Evolutionary conservation across 2,888 invertebrate species (phyloP).

Genomic region (Hydrotaea cyrtoneurina): DNA sequence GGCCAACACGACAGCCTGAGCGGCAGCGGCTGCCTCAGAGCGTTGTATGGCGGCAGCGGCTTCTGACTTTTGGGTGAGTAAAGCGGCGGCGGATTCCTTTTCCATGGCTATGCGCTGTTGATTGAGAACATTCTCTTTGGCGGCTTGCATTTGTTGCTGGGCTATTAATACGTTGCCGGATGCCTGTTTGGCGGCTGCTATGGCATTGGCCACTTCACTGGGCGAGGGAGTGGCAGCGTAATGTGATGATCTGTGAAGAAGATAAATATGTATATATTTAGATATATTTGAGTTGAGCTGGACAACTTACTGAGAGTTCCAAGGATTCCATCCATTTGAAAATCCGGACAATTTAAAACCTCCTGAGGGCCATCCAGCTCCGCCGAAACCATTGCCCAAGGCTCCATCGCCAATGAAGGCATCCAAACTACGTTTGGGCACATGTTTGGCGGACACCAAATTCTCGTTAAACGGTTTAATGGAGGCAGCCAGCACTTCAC

Average conservation of each 20-base stretch:
- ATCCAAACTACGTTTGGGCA: conserved; percentile 74
- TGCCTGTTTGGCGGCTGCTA: conserved; percentile 88
- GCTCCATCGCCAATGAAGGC: conserved; percentile 68
- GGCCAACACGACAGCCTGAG: conserved; percentile 85
- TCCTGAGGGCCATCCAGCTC: conserved; percentile 59
- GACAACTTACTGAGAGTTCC: conserved; percentile 68
- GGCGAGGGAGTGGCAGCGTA: conserved; percentile 81
- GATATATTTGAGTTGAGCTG: too few species aligned
- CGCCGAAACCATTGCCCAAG: conserved; percentile 34
- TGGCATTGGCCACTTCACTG: conserved; percentile 86
- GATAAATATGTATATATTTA: neutral
- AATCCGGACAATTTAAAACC: conserved; percentile 63
- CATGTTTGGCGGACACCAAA: conserved; percentile 38
- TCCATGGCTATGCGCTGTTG: conserved; percentile 88
- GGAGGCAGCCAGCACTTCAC: conserved; percentile 43
- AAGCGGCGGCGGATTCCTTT: conserved; percentile 87
- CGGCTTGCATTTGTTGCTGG: conserved; percentile 87
- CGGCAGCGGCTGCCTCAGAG: conserved; percentile 85
- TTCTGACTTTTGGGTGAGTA: conserved; percentile 84
- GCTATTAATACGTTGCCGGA: conserved; percentile 86
- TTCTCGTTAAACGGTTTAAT: conserved; percentile 60
- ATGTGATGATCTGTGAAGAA: conserved; percentile 46
- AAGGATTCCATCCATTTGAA: conserved; percentile 69
- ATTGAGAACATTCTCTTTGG: conserved; percentile 86
- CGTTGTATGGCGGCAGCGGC: conserved; percentile 86